Conservation (phyloP, 2,113 vertebrate genomes). For the Danio rerio region GRCz12tu NC_133177.1:42867501-42868000, state of each 20-base stretch:
- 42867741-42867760: slow-evolving; percentile 15
- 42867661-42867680: slow-evolving; percentile 34
- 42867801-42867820: neutral
- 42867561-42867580: slow-evolving; percentile 43
- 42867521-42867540: slow-evolving; percentile 61
- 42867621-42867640: slow-evolving; percentile 22
- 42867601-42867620: neutral
- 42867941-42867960: too few species aligned
- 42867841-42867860: neutral
- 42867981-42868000: too few species aligned
- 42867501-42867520: slow-evolving; percentile 62
- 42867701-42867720: slow-evolving; percentile 22
- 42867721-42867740: slow-evolving; percentile 37
- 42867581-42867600: slow-evolving; percentile 44
- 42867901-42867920: too few species aligned
- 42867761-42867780: slow-evolving; percentile 9
- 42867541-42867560: slow-evolving; percentile 55
- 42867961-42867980: too few species aligned
- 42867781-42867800: neutral
- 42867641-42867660: slow-evolving; percentile 5
- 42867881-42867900: neutral
- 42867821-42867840: neutral
- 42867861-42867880: neutral
- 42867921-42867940: too few species aligned
- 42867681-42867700: slow-evolving; percentile 33